Base-by-base conservation (phyloP, 2,113 vertebrate species). In the Bettongia penicillata region DNA sequence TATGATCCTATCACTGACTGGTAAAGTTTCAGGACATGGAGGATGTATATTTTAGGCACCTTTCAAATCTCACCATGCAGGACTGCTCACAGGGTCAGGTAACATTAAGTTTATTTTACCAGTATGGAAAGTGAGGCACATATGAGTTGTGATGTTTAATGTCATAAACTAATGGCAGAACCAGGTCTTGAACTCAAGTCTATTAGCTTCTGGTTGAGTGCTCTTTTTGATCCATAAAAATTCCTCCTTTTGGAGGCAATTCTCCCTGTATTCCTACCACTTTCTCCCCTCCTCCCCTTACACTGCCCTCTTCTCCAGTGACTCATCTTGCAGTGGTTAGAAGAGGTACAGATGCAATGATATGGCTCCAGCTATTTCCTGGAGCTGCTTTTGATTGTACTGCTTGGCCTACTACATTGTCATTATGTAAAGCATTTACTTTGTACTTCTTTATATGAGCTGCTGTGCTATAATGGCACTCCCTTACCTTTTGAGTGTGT, bases 381-480 rank as follows among this genome's bases (percentile, higher is more conserved):
- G 49, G 23, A 31, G 10, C 89, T 90, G 89, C 23, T 49, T 50
- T 26, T n/a, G 47, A 90, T 50, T 49, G 24, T 22, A 50, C 25
- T 90, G 89, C 37, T 84, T 84, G 68, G 68, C 6, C 24, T 50
- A 50, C 47, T 50, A 50, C 89, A 11, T n/a, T 90, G 48, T 90
- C 48, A 48, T 84, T 90, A 31, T 50, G 24, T 22, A 50, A 50
- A 50, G 48, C 28, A 48, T 91, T 95, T 52, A 3, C 48, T 14
- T 43, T 95, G 26, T 92, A 2, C 68, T 96, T 93, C 91, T 50
- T 93, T 51, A 57, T 16, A 57, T 51, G 91, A 96, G 77, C 12
- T 52, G 50, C 12, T 91, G 10, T 89, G n/a, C 31, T n/a, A 47
- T 53, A 43, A 61, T 93, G 31, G 22, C 51, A 22, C 26, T 84